These are phyloP conservation scores for Psilopsiagon aymara DNA, from an alignment of 2,113 vertebrate genomes.

Conservation along the genomic window DNA sequence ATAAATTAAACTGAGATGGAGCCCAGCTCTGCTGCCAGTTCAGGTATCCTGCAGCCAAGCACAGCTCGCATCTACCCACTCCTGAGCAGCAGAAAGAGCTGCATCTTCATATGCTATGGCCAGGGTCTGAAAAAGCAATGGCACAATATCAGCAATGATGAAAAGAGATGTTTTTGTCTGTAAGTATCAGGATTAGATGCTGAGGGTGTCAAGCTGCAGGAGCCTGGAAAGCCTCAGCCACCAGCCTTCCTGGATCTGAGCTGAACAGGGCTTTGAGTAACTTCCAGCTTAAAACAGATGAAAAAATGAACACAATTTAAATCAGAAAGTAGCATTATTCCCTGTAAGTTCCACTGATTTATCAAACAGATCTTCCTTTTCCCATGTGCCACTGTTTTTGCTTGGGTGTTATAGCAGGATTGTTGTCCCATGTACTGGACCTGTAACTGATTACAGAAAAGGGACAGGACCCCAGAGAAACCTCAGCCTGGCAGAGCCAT, in stretches of 20 bases:
- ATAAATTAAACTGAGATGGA: background rate
- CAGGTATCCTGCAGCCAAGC: background rate
- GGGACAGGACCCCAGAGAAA: fast-evolving
- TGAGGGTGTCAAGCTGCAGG: constrained; percentile 21
- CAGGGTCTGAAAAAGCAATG: fast-evolving
- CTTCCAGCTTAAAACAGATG: background rate
- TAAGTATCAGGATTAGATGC: background rate
- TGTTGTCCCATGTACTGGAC: background rate
- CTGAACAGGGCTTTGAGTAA: constrained; percentile 1
- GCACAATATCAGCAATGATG: background rate
- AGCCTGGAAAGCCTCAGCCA: background rate
- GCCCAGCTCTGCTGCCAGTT: background rate
- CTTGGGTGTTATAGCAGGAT: background rate
- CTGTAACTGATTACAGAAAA: background rate
- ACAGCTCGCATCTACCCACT: background rate
- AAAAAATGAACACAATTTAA: background rate
- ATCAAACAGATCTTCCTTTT: background rate
- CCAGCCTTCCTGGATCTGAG: background rate
- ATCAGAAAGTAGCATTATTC: background rate
- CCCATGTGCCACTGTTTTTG: background rate
- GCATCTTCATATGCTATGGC: fast-evolving
- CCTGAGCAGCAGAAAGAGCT: background rate
- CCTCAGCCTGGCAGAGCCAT: background rate
- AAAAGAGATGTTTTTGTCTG: background rate
- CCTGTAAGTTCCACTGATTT: background rate